phyloP scores from a whole-genome alignment of 2,113 vertebrate species.

The Nycticorax nycticorax region DNA sequence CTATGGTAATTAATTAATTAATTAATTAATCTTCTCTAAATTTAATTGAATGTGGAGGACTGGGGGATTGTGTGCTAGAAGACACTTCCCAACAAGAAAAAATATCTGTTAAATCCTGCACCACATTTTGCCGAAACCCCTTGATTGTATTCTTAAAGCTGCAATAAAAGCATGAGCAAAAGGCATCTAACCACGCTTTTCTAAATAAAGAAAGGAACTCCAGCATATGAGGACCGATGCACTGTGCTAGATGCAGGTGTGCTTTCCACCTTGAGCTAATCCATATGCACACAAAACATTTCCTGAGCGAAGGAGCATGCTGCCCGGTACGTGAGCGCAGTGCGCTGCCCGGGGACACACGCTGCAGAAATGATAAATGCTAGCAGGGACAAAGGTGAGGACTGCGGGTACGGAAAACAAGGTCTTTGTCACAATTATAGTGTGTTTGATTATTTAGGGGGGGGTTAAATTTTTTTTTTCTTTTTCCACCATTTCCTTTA shows the following conservation, averaged over 20 bases:
- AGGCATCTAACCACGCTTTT: not conserved
- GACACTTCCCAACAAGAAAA: not conserved
- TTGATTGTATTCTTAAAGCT: not conserved
- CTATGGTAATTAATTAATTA: no score
- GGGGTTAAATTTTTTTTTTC: not conserved
- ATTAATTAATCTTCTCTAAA: not conserved
- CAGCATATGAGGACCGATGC: not conserved
- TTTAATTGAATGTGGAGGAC: not conserved
- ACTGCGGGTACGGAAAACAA: not conserved
- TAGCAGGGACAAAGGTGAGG: not conserved
- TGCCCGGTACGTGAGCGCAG: not conserved
- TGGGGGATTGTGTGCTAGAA: not conserved
- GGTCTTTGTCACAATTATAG: not conserved
- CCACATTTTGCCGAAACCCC: not conserved
- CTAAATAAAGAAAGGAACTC: not conserved
- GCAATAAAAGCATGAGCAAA: not conserved
- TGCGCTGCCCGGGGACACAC: not conserved
- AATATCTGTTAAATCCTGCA: not conserved
- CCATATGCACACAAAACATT: not conserved
- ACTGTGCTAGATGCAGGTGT: not conserved
- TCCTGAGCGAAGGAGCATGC: not conserved
- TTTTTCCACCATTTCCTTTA: not conserved
- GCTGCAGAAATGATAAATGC: not conserved
- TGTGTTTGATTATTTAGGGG: not conserved
- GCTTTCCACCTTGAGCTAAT: conserved; percentile 16